These are phyloP conservation scores for Drosophila rufa DNA, from an alignment of 1,140 invertebrate species.

Conservation along the genomic window DNA sequence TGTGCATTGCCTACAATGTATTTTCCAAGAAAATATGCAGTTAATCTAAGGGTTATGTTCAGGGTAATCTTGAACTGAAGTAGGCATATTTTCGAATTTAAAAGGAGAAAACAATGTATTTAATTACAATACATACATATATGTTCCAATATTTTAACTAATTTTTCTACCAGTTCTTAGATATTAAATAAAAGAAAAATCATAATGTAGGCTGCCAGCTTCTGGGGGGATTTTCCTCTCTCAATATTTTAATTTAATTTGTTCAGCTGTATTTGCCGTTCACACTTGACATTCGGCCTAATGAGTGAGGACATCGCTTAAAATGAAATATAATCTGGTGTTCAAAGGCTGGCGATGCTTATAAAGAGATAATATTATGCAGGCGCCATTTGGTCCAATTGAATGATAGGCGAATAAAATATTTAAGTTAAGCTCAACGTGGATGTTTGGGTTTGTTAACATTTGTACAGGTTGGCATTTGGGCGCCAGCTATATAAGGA, in stretches of 20 bases:
- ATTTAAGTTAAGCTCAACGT: background rate
- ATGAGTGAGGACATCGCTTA: slow-evolving; percentile 42
- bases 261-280: slow-evolving; percentile 65
- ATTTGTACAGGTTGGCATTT: no score
- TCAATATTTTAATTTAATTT: slow-evolving; percentile 10
- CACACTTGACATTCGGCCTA: slow-evolving; percentile 43
- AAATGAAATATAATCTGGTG: slow-evolving; percentile 62
- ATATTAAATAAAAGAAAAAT: background rate
- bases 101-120: background rate
- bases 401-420: background rate
- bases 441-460: background rate
- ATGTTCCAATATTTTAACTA: no score
- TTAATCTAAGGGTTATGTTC: background rate
- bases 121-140: no score
- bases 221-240: background rate
- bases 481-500: no score
- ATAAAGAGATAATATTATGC: slow-evolving; percentile 5
- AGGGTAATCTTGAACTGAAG: background rate
- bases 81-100: background rate
- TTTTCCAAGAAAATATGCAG: background rate
- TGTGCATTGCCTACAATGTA: background rate
- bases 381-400: slow-evolving; percentile 22
- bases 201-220: background rate
- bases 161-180: no score
- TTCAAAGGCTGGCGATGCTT: slow-evolving; percentile 2